Conservation (phyloP, 2,113 vertebrate species). For the Shinisaurus crocodilurus region DNA sequence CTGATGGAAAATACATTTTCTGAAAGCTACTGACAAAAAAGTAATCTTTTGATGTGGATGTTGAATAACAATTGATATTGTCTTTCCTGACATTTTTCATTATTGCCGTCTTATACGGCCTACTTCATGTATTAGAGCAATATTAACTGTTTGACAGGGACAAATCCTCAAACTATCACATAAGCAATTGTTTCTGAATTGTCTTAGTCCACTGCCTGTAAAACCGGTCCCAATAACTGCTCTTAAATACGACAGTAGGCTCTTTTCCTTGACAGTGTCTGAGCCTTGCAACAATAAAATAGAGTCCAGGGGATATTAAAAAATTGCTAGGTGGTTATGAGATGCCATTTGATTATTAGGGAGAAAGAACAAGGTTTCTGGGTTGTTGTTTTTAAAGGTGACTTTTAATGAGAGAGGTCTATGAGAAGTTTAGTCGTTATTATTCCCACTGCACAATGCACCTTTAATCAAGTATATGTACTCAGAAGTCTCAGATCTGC, state of each 20-base stretch:
- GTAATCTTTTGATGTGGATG: constrained; percentile 95
- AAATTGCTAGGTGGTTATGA: constrained; percentile 78
- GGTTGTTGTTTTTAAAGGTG: constrained; percentile 73
- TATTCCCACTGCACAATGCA: constrained; percentile 54
- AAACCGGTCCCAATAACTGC: constrained; percentile 83
- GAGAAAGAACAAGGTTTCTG: constrained; percentile 54
- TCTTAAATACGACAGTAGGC: constrained; percentile 82
- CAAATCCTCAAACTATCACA: constrained; percentile 93
- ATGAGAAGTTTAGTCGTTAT: constrained; percentile 73
- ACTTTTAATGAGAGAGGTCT: constrained; percentile 79
- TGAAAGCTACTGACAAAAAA: constrained; percentile 92
- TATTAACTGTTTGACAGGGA: constrained; percentile 94
- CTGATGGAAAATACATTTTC: constrained; percentile 92
- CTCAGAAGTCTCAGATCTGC: constrained; percentile 50
- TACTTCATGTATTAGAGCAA: constrained; percentile 93
- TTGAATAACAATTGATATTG: constrained; percentile 99
- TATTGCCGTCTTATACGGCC: constrained; percentile 94
- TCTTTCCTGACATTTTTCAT: constrained; percentile 99
- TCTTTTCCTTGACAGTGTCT: constrained; percentile 76
- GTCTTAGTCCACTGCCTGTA: constrained; percentile 83
- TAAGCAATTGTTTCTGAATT: constrained; percentile 91
- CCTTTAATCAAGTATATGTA: constrained; percentile 58
- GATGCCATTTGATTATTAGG: constrained; percentile 77
- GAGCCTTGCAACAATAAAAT: constrained; percentile 71
- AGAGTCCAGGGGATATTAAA: constrained; percentile 80